phyloP scores from a whole-genome alignment of 2,888 invertebrate genomes.

The Pyrgus malvae region DNA sequence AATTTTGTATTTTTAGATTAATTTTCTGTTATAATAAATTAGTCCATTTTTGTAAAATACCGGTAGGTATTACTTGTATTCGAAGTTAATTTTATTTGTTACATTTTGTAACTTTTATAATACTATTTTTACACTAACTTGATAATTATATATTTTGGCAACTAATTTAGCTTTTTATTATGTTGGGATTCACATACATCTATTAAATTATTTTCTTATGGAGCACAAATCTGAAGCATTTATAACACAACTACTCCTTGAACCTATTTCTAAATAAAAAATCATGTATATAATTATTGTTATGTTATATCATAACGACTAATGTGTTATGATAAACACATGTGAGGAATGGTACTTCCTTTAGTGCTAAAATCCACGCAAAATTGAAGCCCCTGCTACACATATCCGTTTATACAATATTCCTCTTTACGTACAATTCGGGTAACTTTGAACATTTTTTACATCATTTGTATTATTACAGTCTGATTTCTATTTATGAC shows the following conservation, averaged over 20 bases:
- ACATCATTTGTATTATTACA: too few species aligned
- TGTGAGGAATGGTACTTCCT: too few species aligned
- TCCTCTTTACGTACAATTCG: too few species aligned
- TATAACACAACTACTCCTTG: background rate
- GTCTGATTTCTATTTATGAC: too few species aligned
- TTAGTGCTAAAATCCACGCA: too few species aligned
- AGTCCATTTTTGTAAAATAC: slow-evolving; percentile 26
- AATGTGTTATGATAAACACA: too few species aligned
- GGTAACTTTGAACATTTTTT: too few species aligned
- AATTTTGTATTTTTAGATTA: slow-evolving; percentile 19
- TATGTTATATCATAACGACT: too few species aligned
- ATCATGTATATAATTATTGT: too few species aligned
- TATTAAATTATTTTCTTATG: background rate
- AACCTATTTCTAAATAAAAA: too few species aligned
- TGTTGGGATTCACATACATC: slow-evolving; percentile 2
- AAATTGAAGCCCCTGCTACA: too few species aligned
- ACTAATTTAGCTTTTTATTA: slow-evolving; percentile 24
- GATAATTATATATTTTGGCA: slow-evolving; percentile 18
- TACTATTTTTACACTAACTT: slow-evolving; percentile 23
- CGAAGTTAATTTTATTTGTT: slow-evolving; percentile 19
- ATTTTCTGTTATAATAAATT: slow-evolving; percentile 6
- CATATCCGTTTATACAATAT: too few species aligned
- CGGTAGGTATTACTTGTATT: slow-evolving; percentile 20
- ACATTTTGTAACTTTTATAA: slow-evolving; percentile 24
- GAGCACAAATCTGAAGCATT: background rate